Percentiles rank a stretch among this genome's conserved stretches.
phyloP scores from a whole-genome alignment of 35 echinoderm and acorn worm genomes.

The Apostichopus parvimensis region DNA sequence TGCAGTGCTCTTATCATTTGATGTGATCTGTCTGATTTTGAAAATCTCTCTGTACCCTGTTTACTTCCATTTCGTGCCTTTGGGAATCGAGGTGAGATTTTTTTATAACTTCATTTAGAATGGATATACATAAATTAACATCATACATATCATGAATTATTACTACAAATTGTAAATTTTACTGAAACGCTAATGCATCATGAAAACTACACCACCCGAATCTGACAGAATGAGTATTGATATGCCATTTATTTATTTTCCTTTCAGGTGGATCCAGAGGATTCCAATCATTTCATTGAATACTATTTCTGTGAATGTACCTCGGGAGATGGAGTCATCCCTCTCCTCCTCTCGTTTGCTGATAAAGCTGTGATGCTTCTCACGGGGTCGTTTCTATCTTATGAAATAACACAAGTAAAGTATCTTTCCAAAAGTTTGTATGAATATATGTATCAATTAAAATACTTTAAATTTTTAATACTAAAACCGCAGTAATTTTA shows the following conservation, averaged over 20 bases:
- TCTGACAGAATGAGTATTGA: no score
- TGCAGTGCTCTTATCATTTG: background rate
- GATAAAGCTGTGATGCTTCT: background rate
- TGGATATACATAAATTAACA: no score
- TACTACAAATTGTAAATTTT: no score
- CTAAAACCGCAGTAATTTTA: no score
- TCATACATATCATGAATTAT: no score
- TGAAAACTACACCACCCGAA: no score
- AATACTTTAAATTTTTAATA: no score
- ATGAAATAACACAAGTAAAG: slow-evolving; percentile 20
- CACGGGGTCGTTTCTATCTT: background rate
- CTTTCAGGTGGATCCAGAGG: slow-evolving; percentile 2
- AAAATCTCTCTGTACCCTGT: background rate
- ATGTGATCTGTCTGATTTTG: background rate
- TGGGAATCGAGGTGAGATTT: background rate
- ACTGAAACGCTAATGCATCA: no score
- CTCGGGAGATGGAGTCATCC: slow-evolving; percentile 8
- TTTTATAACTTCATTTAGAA: background rate
- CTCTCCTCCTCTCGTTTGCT: background rate
- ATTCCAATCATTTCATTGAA: no score
- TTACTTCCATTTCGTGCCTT: background rate
- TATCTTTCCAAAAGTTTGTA: background rate
- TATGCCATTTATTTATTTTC: no score
- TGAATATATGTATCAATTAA: no score
- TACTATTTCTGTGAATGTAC: background rate